Percentiles rank a stretch among this genome's conserved stretches.
These are phyloP conservation scores for Pharmacophagus antenor DNA, from an alignment of 2,888 invertebrate species.

Conservation along the genomic window DNA sequence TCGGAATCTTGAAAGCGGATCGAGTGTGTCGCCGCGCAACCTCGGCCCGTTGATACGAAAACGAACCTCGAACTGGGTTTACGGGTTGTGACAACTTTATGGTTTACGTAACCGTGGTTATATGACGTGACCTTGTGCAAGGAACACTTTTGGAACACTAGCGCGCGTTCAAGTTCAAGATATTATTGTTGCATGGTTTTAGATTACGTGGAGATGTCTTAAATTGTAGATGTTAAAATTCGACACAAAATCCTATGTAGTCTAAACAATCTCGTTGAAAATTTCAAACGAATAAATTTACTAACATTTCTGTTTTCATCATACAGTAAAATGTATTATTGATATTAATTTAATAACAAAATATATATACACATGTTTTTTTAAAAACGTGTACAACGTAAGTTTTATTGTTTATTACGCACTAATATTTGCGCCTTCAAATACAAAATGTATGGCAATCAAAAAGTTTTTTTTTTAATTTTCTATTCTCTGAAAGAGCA, in stretches of 20 bases:
- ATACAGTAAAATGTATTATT: no score
- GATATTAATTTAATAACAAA: no score
- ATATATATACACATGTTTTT: no score
- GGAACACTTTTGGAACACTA: slow-evolving; percentile 47
- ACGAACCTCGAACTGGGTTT: slow-evolving; percentile 21
- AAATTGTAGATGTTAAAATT: neutral
- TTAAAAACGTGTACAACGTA: no score
- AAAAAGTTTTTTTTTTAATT: no score
- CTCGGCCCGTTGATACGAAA: slow-evolving; percentile 10
- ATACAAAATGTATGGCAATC: no score
- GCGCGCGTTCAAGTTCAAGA: slow-evolving; percentile 41
- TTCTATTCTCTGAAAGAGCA: no score
- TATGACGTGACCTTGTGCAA: slow-evolving; percentile 34
- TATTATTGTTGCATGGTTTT: slow-evolving; percentile 6
- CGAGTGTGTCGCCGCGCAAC: slow-evolving; percentile 6
- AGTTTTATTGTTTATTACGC: no score
- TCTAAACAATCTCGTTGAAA: no score
- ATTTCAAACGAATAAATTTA: no score
- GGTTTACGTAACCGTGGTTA: slow-evolving; percentile 26
- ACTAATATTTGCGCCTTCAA: no score
- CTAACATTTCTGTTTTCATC: no score
- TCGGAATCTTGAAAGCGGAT: slow-evolving; percentile 4
- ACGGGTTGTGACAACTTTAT: slow-evolving; percentile 15
- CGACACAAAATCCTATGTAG: neutral
- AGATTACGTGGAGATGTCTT: neutral